Conservation (phyloP, 64 coral and sea anemone species). For the Porites australiensis region DNA sequence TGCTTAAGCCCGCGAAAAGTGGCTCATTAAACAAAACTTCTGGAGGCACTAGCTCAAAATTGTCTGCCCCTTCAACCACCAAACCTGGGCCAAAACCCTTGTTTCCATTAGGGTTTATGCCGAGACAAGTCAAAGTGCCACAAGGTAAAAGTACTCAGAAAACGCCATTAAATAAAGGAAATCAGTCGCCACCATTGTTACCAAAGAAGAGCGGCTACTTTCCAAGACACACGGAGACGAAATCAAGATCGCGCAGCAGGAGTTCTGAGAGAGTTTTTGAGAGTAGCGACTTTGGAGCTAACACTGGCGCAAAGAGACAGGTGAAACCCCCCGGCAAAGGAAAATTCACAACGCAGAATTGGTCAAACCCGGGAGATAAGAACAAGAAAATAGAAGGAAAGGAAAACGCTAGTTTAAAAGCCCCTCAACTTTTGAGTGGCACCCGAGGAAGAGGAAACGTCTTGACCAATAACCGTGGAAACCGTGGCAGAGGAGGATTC, state of each 20-base stretch:
- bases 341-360: conserved; percentile 44
- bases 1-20: background rate
- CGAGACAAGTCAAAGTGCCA: conserved; percentile 3
- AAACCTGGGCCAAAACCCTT: conserved; percentile 21
- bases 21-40: background rate
- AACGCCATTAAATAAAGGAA: background rate
- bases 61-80: background rate
- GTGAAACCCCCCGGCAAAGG: background rate
- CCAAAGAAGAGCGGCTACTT: conserved; percentile 8
- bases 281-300: background rate
- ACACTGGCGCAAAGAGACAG: background rate
- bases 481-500: conserved; percentile 7
- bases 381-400: background rate
- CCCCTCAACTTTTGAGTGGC: background rate
- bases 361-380: background rate
- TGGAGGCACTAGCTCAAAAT: background rate
- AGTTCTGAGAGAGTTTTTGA: conserved; percentile 22
- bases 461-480: background rate
- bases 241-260: conserved; percentile 22
- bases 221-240: background rate
- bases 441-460: background rate
- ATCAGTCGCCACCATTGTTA: background rate
- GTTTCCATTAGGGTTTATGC: conserved; percentile 18
- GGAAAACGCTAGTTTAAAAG: background rate
- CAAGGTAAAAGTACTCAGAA: conserved; percentile 1